Evolutionary conservation across 2,797 vertebrate species (phyloP), one percentile per base, ranked within the genome.

Genomic region (Rhadinocentrus ornatus): DNA sequence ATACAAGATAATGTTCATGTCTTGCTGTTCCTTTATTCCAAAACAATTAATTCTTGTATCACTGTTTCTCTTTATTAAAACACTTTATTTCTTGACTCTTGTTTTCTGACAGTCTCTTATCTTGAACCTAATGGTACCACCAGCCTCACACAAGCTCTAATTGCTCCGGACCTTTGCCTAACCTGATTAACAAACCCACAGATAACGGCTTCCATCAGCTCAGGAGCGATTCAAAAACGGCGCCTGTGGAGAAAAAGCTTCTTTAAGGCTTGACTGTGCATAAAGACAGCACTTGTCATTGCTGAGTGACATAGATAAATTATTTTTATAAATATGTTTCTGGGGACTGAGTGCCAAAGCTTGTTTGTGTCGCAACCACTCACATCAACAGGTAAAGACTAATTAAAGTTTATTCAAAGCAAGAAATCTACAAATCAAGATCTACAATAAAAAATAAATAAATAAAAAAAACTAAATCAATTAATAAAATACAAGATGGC

Each of bases 71-170:
- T 35, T 35, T 35, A 12, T 35, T 35, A 9, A 11, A 35, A 35
- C 10, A 12, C 35, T 77, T 65, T 80, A 34, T 87, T 68, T 60
- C 20, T 60, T 91, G 88, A 34, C 69, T 82, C 37, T 63, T 72
- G 35, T 60, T 92, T 50, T 82, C 80, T 54, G 81, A 91, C 75
- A n/a, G n/a, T 44, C 89, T 79, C 16, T 50, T 57, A 39, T 87
- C 92, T 63, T 83, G 91, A 67, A 87, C 85, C 26, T 82, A 87
- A 55, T 67, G 0, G 2, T 66, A 89, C 74, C 89, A 83, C 82
- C 77, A 73, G 79, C 79, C 71, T 44, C 50, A 72, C 67, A 8
- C 46, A 52, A 12, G 2, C 7, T 31, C 72, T 4, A 52, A 73
- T 41, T 58, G 61, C 35, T 76, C 26, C 0, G 70, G 53, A 53